phyloP scores from a whole-genome alignment of 2,113 vertebrate species.

The Dinomys branickii region DNA sequence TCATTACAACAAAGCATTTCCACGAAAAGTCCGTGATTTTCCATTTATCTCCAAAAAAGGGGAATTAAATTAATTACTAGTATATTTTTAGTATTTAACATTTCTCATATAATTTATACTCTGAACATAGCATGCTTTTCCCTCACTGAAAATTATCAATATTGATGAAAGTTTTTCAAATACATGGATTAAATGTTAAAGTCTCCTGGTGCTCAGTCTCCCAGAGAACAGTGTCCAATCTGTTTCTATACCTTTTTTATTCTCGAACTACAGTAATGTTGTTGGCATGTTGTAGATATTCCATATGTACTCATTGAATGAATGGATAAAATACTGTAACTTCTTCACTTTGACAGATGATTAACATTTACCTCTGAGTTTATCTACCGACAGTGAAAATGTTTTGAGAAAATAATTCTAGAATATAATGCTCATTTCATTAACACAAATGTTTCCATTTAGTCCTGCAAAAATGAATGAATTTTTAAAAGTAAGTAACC shows the following conservation, averaged over 20 bases:
- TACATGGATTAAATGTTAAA: neutral
- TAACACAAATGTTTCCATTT: neutral
- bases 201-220: accelerated
- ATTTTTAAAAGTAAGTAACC: neutral
- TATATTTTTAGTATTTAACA: neutral
- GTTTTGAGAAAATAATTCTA: neutral
- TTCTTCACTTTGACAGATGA: neutral
- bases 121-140: neutral
- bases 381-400: neutral
- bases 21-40: conserved; percentile 19
- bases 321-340: neutral
- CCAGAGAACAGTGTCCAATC: neutral
- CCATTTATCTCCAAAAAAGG: neutral
- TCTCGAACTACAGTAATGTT: too few species aligned
- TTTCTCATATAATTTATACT: neutral
- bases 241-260: neutral
- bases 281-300: neutral
- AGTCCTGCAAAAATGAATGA: neutral
- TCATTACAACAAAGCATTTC: neutral
- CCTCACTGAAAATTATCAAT: neutral
- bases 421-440: neutral
- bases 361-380: neutral
- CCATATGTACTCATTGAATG: neutral
- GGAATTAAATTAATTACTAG: neutral
- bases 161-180: neutral